Evolutionary conservation across 2,888 invertebrate species (phyloP).

Genomic region (Tolmerus cingulatus): DNA sequence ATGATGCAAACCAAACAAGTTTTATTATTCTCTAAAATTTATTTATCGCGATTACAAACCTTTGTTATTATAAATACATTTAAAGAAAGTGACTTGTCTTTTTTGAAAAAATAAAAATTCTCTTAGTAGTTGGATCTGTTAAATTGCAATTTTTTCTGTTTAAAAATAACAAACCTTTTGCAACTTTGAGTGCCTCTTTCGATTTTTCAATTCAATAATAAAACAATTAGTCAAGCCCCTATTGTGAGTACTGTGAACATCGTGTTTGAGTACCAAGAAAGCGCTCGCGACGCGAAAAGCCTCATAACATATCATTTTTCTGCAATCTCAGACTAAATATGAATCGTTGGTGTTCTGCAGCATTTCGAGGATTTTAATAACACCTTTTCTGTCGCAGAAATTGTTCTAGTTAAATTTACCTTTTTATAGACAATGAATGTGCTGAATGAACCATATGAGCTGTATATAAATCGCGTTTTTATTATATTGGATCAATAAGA

Average conservation of each 20-base stretch:
- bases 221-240: background rate
- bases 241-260: background rate
- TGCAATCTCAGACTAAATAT: background rate
- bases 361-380: background rate
- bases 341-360: background rate
- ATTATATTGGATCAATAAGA: background rate
- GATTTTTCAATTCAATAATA: background rate
- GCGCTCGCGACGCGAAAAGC: background rate
- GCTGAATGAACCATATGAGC: background rate
- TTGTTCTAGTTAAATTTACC: background rate
- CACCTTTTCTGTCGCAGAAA: background rate
- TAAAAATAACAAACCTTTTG: background rate
- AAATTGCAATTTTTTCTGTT: background rate
- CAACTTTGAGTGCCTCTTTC: background rate
- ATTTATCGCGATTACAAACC: background rate
- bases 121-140: background rate
- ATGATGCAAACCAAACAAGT: too few relatives aligned
- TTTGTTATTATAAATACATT: background rate
- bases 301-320: background rate
- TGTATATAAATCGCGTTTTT: background rate
- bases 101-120: background rate
- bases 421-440: background rate
- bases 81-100: background rate
- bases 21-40: too few relatives aligned
- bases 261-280: background rate